Conservation (phyloP, 1,140 invertebrate genomes). For the Platyscapa corneri region DNA sequence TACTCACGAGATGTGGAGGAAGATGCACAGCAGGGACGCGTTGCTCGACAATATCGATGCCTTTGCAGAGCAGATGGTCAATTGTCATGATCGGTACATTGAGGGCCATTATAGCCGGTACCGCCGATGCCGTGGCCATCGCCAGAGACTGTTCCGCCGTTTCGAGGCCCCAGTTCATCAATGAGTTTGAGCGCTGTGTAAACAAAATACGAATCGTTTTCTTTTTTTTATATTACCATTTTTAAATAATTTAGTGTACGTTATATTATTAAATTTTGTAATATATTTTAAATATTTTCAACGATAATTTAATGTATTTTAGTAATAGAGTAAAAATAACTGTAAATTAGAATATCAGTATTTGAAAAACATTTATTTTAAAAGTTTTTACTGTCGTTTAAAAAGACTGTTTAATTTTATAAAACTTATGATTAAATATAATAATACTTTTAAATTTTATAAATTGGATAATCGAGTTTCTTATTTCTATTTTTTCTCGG, state of each 20-base stretch:
- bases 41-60: slow-evolving; percentile 85
- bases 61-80: slow-evolving; percentile 84
- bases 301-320: not conserved
- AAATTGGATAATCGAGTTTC: too few species aligned
- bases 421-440: too few species aligned
- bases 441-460: too few species aligned
- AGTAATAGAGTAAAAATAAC: too few species aligned
- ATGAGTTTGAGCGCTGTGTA: slow-evolving; percentile 78
- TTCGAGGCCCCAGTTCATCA: slow-evolving; percentile 83
- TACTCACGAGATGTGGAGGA: slow-evolving; percentile 83
- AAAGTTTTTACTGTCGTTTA: too few species aligned
- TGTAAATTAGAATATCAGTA: too few species aligned
- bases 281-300: not conserved
- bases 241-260: not conserved
- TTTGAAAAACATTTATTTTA: too few species aligned
- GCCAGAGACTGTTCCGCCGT: slow-evolving; percentile 82
- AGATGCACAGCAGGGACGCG: slow-evolving; percentile 84
- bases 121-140: slow-evolving; percentile 79
- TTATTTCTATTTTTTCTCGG: too few species aligned
- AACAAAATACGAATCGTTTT: not conserved
- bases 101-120: slow-evolving; percentile 80
- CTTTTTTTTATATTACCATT: not conserved
- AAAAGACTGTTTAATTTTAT: too few species aligned
- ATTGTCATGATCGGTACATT: slow-evolving; percentile 82
- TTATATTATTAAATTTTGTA: too few species aligned